Conservation (phyloP, 2,797 vertebrate genomes). For the Mormyrops attenuatus region DNA sequence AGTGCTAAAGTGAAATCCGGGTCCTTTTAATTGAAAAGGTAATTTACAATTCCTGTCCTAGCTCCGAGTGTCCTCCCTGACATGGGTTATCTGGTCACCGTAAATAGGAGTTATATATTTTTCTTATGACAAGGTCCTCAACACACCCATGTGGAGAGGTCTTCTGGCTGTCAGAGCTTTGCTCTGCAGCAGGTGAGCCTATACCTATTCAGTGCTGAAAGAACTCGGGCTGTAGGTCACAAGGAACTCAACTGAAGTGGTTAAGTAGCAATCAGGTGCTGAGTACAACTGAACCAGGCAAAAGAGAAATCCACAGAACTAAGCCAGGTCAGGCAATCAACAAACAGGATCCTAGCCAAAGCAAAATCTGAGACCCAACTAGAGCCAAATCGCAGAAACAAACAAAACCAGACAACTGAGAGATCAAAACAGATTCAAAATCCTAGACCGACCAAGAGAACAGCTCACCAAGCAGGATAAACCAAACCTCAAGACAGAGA, state of each 20-base stretch:
- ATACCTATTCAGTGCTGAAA: neutral
- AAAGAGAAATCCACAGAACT: neutral
- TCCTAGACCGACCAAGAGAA: too few species aligned
- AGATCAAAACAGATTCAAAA: neutral
- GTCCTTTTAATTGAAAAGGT: too few species aligned
- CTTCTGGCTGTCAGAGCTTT: neutral
- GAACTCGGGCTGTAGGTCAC: neutral
- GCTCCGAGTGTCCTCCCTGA: too few species aligned
- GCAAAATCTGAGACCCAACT: neutral
- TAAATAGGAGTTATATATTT: too few species aligned
- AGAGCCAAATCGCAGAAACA: neutral
- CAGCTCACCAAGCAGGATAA: too few species aligned
- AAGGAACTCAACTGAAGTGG: neutral
- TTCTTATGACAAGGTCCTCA: too few species aligned
- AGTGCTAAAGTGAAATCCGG: too few species aligned
- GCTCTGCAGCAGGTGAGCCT: neutral
- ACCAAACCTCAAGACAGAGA: neutral
- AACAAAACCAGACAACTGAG: neutral
- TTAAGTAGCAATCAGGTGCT: neutral
- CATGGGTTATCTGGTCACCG: too few species aligned
- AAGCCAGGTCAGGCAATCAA: neutral
- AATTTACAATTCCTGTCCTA: too few species aligned
- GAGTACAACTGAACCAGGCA: neutral
- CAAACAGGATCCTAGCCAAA: neutral
- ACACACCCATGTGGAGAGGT: too few species aligned